phyloP scores from a whole-genome alignment of 2,888 invertebrate genomes.

The Pristionchus japonicus region DNA sequence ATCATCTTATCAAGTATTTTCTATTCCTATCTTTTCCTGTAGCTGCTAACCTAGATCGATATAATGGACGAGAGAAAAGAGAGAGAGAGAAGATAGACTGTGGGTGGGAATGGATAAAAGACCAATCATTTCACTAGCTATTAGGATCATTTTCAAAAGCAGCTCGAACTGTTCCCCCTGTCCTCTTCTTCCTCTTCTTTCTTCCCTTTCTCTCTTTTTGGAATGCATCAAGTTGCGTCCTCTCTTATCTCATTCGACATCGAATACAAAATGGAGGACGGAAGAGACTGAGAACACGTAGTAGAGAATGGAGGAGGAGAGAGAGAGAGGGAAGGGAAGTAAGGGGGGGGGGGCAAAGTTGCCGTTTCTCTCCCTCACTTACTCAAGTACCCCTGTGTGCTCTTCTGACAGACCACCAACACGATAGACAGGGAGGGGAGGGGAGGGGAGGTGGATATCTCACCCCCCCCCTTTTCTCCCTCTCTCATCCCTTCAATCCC shows the following conservation, averaged over 20 bases:
- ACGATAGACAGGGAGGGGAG: neutral
- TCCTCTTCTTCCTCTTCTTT: too few relatives aligned
- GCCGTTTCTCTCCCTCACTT: neutral
- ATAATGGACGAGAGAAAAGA: too few relatives aligned
- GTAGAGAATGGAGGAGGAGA: neutral
- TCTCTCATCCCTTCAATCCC: neutral
- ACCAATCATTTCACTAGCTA: too few relatives aligned
- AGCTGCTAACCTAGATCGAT: too few relatives aligned
- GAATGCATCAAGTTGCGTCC: neutral
- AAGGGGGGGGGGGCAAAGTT: neutral
- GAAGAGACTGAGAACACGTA: neutral
- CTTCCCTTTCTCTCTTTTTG: neutral
- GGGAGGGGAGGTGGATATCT: neutral
- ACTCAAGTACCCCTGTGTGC: neutral
- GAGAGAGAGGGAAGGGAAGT: neutral
- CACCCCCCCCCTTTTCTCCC: neutral
- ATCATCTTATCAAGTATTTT: too few relatives aligned
- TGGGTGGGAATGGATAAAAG: neutral
- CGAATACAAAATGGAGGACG: constrained; percentile 20
- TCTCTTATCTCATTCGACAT: neutral
- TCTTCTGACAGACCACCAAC: neutral
- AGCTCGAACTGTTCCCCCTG: neutral
- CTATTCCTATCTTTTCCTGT: too few relatives aligned
- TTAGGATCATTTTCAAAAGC: neutral
- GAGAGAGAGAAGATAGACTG: neutral